Evolutionary conservation across 2,113 vertebrate genomes (phyloP).

Genomic region (Platycercus adscitus): DNA sequence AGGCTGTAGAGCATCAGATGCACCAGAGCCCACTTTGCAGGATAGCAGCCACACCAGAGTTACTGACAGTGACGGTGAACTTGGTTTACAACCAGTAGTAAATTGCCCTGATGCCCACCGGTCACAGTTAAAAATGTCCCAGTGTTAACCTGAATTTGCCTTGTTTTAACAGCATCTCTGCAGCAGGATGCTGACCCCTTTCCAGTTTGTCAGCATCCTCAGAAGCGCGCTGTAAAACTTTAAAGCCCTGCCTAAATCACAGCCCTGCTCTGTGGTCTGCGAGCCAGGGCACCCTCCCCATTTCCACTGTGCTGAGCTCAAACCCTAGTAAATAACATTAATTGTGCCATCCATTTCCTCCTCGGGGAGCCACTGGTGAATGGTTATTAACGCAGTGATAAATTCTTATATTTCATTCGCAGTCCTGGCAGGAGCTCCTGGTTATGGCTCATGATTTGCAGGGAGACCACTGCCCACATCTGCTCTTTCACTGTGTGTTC

Average conservation of each 20-base stretch:
- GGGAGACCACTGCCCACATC: slow-evolving; percentile 3
- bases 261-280: neutral
- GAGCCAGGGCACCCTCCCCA: neutral
- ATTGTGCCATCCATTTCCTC: slow-evolving; percentile 45
- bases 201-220: slow-evolving; percentile 10
- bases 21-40: neutral
- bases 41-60: neutral
- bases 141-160: neutral
- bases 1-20: neutral
- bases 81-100: accelerated
- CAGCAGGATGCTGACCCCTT: neutral
- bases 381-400: slow-evolving; percentile 53
- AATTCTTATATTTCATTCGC: slow-evolving; percentile 39
- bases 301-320: neutral
- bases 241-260: slow-evolving; percentile 48
- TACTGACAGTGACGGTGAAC: accelerated
- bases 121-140: neutral
- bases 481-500: neutral
- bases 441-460: slow-evolving; percentile 42
- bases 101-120: neutral
- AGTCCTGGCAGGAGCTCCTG: slow-evolving; percentile 20
- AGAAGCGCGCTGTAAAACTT: slow-evolving; percentile 9
- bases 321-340: slow-evolving; percentile 47
- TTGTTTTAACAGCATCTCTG: neutral
- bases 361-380: slow-evolving; percentile 32